Evolutionary conservation across 2,113 vertebrate genomes (phyloP), one percentile per base, ranked within the genome.

Genomic region (Rhagologus leucostigma): DNA sequence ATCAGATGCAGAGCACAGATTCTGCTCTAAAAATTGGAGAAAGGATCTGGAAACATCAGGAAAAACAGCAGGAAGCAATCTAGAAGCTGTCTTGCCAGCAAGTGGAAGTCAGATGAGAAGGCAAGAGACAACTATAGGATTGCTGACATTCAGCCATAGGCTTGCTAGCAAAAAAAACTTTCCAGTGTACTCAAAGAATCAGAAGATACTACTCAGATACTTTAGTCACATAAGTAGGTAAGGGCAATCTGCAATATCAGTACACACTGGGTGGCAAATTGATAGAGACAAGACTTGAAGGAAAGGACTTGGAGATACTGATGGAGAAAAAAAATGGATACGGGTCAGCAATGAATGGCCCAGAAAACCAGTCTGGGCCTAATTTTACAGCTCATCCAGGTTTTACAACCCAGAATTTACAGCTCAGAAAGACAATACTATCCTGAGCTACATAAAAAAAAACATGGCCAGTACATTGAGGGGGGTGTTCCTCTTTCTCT

Each of bases 341-440:
- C 0, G 0, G 20, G 11, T 32, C 9, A 13, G 12, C 8, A 68
- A 50, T 29, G 7, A 68, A 74, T 13, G 46, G 23, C 12, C n/a
- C 30, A 55, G 41, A 55, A 89, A 84, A 21, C 7, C 29, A 46
- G 4, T 35, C 10, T 35, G 33, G 42, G 5, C 5, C 10, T 57
- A 20, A 32, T 62, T 79, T 39, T 56, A 30, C 11, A 44, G 9
- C 7, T 69, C 27, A 52, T 11, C 5, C 22, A 52, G 20, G 23
- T 52, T 60, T 76, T 52, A 64, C 10, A 47, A 15, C 4, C 11
- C 32, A 75, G 20, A 65, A 76, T 57, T 57, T 49, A 17, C 20
- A 42, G 10, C 6, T 76, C 32, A 50, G 62, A 81, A 70, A 47
- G 10, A 35, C 35, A 26, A 9, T 33, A 4, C 4, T 62, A 33